These are phyloP conservation scores for Melanaphis sacchari DNA, from an alignment of 1,140 invertebrate genomes.

Conservation along the genomic window DNA sequence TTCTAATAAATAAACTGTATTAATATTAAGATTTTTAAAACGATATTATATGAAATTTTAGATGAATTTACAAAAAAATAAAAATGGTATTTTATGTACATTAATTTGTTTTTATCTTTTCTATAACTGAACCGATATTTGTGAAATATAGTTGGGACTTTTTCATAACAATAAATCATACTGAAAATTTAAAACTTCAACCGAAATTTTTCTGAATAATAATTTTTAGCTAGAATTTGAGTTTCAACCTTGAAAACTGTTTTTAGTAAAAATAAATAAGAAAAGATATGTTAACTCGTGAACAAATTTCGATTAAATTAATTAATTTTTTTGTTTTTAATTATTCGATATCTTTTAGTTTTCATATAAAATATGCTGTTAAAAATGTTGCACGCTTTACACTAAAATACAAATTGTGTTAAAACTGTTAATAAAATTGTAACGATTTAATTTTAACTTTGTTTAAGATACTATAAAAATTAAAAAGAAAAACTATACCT, in stretches of 20 bases:
- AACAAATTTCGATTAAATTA: not conserved
- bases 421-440: not conserved
- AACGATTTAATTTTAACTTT: not conserved
- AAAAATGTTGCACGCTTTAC: too few relatives aligned
- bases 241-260: not conserved
- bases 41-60: not conserved
- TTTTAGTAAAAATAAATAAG: not conserved
- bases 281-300: not conserved
- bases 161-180: not conserved
- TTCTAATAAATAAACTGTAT: not conserved
- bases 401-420: not conserved
- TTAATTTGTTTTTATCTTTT: not conserved
- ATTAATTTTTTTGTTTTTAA: too few relatives aligned
- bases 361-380: not conserved
- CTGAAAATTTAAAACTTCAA: not conserved
- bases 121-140: not conserved
- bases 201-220: not conserved
- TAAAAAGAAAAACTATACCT: not conserved
- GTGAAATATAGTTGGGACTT: not conserved
- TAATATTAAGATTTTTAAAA: not conserved
- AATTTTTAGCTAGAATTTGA: not conserved
- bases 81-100: not conserved
- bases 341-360: too few relatives aligned
- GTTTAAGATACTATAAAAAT: not conserved
- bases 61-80: not conserved